Base-by-base conservation (phyloP, 2,888 invertebrate species). In the Ferrisia virgata region DNA sequence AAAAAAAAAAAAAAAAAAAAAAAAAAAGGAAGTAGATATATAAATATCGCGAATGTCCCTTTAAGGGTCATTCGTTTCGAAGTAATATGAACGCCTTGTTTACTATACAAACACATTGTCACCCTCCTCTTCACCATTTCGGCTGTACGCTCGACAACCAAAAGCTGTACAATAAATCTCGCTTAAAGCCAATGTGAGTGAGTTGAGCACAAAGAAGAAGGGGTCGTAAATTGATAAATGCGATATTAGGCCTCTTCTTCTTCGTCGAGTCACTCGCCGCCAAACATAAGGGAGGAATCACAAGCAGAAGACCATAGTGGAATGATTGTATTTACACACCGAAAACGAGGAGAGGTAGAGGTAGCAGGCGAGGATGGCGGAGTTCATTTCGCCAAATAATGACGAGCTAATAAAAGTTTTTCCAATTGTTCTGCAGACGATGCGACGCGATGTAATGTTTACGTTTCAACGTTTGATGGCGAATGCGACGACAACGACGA, bases 151-250 rank as follows among this genome's bases (percentile, higher is more conserved):
- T 22, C 58, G 58, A 15, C 58, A 25, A 25, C 58, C 25, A 64
- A 64, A 79, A n/a, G n/a, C 78, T n/a, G 2, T 64, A 31, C 31
- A 22, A 64, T 43, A 64, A 80, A 80, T 58, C 64, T 53, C 43
- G 69, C 43, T 53, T 78, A 79, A 47, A 84, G 81, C 84, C 69
- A 85, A 85, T 84, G 85, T 85, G 47, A 64, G 64, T 64, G n/a
- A n/a, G n/a, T n/a, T n/a, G n/a, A n/a, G 13, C 15, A 11, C 28
- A 64, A 64, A 64, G 64, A 64, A 64, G 64, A 80, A 40, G 82
- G 78, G 53, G 85, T 18, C 69, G 82, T 79, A 78, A 84, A 78
- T 53, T 84, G 85, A 85, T 81, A 85, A 72, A 84, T 76, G 85
- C 53, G 78, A 85, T 18, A 31, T 82, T 80, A 43, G 79, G 79